These are phyloP conservation scores for Stercorarius parasiticus DNA, from an alignment of 2,113 vertebrate species.

Conservation along the genomic window DNA sequence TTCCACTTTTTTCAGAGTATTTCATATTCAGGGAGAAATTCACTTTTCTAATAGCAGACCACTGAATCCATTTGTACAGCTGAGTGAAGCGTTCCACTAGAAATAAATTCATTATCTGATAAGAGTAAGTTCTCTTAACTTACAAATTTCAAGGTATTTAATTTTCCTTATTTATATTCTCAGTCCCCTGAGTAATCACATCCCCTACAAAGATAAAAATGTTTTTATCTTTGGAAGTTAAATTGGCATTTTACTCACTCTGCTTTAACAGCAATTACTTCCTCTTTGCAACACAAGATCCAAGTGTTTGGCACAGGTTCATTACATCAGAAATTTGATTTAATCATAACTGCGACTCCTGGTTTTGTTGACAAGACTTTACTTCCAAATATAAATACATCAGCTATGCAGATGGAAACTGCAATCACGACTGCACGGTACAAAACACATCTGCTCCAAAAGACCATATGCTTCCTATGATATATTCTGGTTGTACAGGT, in stretches of 20 bases:
- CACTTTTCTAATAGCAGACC: neutral
- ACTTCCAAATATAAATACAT: neutral
- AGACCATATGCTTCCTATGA: neutral
- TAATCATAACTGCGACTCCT: neutral
- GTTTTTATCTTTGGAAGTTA: constrained; percentile 5
- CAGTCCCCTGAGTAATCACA: neutral
- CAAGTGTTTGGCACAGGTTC: neutral
- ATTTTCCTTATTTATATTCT: constrained; percentile 43
- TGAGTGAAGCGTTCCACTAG: neutral
- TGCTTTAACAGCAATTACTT: neutral
- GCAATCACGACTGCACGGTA: neutral
- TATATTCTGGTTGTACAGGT: neutral
- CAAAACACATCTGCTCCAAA: neutral
- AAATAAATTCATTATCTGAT: constrained; percentile 46
- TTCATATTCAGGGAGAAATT: neutral
- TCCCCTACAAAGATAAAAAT: neutral
- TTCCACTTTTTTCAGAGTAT: neutral
- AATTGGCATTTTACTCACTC: neutral
- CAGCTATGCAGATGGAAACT: neutral
- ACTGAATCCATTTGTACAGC: neutral
- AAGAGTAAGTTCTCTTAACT: constrained; percentile 1
- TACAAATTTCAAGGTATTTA: constrained; percentile 38
- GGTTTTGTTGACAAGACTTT: neutral
- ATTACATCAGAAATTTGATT: neutral
- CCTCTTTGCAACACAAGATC: neutral